Percentiles rank a stretch among this genome's conserved stretches.
These are phyloP conservation scores for Heterotilapia buettikoferi DNA, from an alignment of 2,113 vertebrate species.

Conservation along the genomic window DNA sequence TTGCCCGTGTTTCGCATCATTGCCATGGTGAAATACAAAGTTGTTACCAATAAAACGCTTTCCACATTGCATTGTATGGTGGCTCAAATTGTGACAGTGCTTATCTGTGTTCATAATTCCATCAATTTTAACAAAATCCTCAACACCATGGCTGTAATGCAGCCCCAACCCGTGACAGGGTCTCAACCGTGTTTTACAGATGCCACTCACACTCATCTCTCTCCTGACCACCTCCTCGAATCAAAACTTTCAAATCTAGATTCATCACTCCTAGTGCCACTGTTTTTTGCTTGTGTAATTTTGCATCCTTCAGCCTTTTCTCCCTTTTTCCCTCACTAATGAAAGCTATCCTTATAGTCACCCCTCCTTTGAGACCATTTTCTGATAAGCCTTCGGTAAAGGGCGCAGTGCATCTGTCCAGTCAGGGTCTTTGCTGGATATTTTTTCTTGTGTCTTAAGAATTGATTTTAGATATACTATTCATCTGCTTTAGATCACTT, in stretches of 20 bases:
- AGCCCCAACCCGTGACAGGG: background rate
- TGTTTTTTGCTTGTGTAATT: background rate
- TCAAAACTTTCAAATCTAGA: background rate
- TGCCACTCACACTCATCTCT: background rate
- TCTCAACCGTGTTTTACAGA: background rate
- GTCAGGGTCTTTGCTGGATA: background rate
- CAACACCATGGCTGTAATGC: background rate
- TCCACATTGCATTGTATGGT: background rate
- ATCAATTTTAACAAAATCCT: background rate
- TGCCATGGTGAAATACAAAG: background rate
- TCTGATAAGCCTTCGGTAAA: background rate
- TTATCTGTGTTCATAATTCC: background rate
- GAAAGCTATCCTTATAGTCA: background rate
- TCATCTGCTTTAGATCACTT: background rate
- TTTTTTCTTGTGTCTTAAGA: background rate
- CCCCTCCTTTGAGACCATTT: background rate
- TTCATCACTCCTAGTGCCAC: background rate
- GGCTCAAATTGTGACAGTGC: background rate
- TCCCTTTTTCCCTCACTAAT: background rate
- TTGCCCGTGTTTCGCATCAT: background rate
- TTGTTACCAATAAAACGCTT: background rate
- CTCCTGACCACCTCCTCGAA: background rate
- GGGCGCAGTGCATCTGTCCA: background rate
- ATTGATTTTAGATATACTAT: background rate
- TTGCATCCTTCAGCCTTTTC: background rate